Base-by-base conservation (phyloP, 2,797 vertebrate genomes). In the Lagocephalus sceleratus region DNA sequence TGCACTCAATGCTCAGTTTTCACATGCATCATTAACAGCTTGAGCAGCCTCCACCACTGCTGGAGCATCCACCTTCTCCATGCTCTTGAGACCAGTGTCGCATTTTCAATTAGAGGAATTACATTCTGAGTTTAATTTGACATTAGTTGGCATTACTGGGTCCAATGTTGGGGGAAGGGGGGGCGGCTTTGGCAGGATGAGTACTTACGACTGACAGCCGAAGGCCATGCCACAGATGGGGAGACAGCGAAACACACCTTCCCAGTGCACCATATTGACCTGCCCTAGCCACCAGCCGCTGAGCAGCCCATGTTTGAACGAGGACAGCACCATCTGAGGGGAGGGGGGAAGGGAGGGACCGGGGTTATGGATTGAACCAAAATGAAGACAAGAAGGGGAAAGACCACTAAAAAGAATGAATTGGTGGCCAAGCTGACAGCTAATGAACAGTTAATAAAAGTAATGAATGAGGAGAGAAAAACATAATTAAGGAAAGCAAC, bases 181-280 rank as follows among this genome's bases (percentile, higher is more conserved):
- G 22, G 39, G 39, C 14, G 39, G 39, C 40, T n/a, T 20, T 20
- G 20, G 8, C 19, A 44, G 42, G n/a, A 11, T 9, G n/a, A 68
- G 85, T 91, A 99, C 97, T 98, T 91, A 99, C 97, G 96, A 99
- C 90, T 99, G 97, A 77, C 97, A 99, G 90, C 96, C 94, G 73
- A 98, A 99, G 63, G 97, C 97, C 97, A 99, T 99, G 91, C 95
- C 95, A 47, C 95, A 99, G 93, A 99, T 99, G 85, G 97, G 96
- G 86, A 98, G 91, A 87, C 96, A 98, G 89, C 96, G 97, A 88
- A 97, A 98, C 85, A 99, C 86, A 63, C 97, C 97, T 86, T 97
- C 94, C 94, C 94, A 97, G 80, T 94, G 95, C 44, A 94, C 47
- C 68, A 93, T 88, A 84, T 91, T 90, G 79, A 99, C 93, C 68